These are phyloP conservation scores for Chrysaora quinquecirrha DNA, from an alignment of 30 jellyfish, hydroid and myxozoan genomes.

Conservation along the genomic window DNA sequence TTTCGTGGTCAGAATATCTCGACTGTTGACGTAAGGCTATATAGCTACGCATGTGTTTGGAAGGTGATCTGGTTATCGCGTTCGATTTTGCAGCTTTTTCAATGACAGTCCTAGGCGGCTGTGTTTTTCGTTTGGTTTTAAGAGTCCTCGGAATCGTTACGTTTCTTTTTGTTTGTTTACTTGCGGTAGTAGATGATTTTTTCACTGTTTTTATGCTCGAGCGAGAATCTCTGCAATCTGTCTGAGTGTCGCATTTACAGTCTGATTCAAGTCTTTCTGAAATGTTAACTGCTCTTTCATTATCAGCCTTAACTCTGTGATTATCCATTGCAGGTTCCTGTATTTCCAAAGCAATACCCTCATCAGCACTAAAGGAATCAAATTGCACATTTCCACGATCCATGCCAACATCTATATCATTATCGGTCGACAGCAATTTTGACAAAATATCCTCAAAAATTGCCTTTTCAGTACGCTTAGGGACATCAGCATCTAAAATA, in stretches of 20 bases:
- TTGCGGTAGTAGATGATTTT: background rate
- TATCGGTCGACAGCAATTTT: background rate
- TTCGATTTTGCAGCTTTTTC: conserved; percentile 19
- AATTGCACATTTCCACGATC: background rate
- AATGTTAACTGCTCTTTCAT: background rate
- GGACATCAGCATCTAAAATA: background rate
- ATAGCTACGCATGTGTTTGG: conserved; percentile 93
- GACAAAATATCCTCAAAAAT: background rate
- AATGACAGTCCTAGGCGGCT: background rate
- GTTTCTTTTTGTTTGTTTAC: background rate
- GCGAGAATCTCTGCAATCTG: background rate
- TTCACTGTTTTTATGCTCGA: background rate
- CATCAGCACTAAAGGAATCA: background rate
- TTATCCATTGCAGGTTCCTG: background rate
- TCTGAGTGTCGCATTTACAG: background rate
- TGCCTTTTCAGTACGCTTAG: background rate
- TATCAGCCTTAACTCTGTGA: background rate
- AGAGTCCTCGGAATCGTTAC: conserved; percentile 12
- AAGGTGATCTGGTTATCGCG: conserved; percentile 71
- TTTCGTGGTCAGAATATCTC: conserved; percentile 68
- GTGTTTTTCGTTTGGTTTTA: conserved; percentile 10
- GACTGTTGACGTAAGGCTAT: conserved; percentile 94
- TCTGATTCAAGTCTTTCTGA: background rate
- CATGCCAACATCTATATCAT: background rate
- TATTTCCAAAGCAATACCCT: background rate